Conservation (phyloP, 2,888 invertebrate species). For the Therioaphis trifolii region DNA sequence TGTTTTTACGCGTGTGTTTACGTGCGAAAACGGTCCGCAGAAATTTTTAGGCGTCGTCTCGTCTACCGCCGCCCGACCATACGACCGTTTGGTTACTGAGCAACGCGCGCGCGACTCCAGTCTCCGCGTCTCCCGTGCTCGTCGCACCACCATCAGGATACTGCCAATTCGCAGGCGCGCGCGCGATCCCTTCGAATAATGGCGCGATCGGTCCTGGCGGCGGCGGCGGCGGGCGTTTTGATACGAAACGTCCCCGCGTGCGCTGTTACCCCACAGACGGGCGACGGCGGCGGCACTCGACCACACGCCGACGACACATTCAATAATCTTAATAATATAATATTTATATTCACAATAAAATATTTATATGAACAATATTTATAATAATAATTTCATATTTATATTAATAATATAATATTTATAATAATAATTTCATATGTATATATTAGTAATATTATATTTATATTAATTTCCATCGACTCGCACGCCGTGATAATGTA, state of each 20-base stretch:
- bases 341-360: no score
- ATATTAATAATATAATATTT: no score
- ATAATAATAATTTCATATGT: no score
- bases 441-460: no score
- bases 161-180: not conserved
- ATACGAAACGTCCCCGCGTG: not conserved
- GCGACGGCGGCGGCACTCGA: not conserved
- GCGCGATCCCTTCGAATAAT: constrained; percentile 3
- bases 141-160: not conserved
- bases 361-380: no score
- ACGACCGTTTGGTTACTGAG: constrained; percentile 14
- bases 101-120: constrained; percentile 12
- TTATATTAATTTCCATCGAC: no score
- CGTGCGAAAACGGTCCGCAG: no score
- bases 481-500: no score
- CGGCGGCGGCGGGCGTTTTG: not conserved
- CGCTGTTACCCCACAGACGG: not conserved
- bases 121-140: not conserved
- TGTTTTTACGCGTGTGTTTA: no score
- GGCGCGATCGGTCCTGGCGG: not conserved
- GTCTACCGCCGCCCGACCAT: constrained; percentile 13
- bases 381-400: no score
- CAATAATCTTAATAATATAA: no score
- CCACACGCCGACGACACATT: no score
- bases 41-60: constrained; percentile 10